These are phyloP conservation scores for Poeciliopsis prolifica DNA, from an alignment of 2,113 vertebrate genomes.

Conservation along the genomic window DNA sequence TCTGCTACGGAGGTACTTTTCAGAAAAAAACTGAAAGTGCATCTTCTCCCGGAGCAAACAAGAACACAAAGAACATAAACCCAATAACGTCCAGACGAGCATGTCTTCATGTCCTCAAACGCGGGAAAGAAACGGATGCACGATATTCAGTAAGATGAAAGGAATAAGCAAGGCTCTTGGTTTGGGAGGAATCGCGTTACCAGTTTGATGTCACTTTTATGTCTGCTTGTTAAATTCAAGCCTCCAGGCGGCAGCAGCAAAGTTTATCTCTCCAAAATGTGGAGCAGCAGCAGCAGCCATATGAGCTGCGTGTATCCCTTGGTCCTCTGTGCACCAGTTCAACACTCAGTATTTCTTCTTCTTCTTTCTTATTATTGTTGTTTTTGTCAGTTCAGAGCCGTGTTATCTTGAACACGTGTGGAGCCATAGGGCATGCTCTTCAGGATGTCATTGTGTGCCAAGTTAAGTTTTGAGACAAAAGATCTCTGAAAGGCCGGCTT, in stretches of 20 bases:
- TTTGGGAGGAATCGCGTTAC: not conserved
- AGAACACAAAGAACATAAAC: not conserved
- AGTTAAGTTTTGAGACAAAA: not conserved
- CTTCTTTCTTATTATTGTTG: not conserved
- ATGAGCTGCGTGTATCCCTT: not conserved
- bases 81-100: not conserved
- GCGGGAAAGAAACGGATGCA: not conserved
- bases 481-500: not conserved
- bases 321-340: not conserved
- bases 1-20: not conserved
- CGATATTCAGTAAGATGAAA: not conserved
- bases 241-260: not conserved
- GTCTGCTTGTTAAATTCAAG: not conserved
- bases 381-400: not conserved
- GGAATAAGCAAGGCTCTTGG: not conserved
- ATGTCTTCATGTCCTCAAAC: not conserved
- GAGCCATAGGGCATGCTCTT: not conserved
- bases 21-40: not conserved
- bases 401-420: not conserved
- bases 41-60: not conserved
- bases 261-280: not conserved
- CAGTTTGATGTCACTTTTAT: conserved; percentile 13
- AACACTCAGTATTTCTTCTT: no score
- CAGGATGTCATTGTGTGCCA: not conserved
- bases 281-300: not conserved